Percentiles rank a stretch among this genome's conserved stretches.
phyloP scores from a whole-genome alignment of 2,888 invertebrate genomes.

The Steinernema hermaphroditum region DNA sequence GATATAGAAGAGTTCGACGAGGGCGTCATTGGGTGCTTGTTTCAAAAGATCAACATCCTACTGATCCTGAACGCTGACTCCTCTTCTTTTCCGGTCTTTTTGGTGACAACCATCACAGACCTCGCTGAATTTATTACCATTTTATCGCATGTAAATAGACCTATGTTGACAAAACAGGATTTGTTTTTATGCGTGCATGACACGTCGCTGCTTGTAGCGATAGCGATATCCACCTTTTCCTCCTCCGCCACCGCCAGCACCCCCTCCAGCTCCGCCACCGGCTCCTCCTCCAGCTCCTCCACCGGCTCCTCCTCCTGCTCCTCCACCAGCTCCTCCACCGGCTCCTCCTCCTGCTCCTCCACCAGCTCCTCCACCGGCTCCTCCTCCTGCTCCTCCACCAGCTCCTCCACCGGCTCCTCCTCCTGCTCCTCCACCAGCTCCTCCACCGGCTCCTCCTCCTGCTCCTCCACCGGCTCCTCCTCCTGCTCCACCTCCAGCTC shows the following conservation, averaged over 20 bases:
- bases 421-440: neutral
- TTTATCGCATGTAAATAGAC: no score
- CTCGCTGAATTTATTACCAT: no score
- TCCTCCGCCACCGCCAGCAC: neutral
- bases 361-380: neutral
- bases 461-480: neutral
- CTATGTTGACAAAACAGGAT: no score
- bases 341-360: conserved; percentile 26
- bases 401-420: no score
- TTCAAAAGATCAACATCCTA: no score
- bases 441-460: neutral
- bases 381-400: neutral
- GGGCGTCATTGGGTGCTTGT: no score
- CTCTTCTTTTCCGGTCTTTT: neutral
- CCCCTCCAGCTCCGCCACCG: neutral
- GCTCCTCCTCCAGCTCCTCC: conserved; percentile 23
- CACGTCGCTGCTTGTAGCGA: no score
- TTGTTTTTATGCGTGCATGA: no score
- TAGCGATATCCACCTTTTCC: neutral
- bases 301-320: conserved; percentile 5
- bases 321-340: neutral
- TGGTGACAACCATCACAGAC: no score
- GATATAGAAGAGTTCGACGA: no score
- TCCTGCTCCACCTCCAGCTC: conserved; percentile 26
- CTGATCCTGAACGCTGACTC: no score